These are phyloP conservation scores for Drosophila birchii DNA, from an alignment of 2,888 invertebrate genomes.

Conservation along the genomic window DNA sequence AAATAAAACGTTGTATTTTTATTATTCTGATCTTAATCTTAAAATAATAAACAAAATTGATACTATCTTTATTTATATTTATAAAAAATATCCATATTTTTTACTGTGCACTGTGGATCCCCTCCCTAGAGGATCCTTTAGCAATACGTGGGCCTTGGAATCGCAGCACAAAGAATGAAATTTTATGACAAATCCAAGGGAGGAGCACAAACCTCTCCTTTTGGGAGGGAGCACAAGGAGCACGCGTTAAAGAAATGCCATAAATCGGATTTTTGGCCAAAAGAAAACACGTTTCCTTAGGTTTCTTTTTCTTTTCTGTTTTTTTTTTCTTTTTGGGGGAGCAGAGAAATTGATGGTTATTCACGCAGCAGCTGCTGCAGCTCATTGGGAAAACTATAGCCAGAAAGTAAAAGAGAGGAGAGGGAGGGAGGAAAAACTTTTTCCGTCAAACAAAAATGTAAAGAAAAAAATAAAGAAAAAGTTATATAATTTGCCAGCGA, in stretches of 20 bases:
- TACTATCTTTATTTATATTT: too few relatives aligned
- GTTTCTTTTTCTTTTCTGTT: conserved; percentile 3
- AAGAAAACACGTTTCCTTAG: conserved; percentile 21
- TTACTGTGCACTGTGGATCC: background rate
- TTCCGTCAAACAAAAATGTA: conserved; percentile 52
- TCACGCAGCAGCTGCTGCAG: conserved; percentile 18
- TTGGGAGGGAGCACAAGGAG: background rate
- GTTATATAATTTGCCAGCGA: conserved; percentile 69
- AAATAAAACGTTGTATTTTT: background rate
- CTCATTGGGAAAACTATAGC: conserved; percentile 7
- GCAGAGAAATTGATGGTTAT: conserved; percentile 39
- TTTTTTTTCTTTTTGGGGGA: conserved; percentile 12
- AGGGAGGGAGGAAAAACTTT: conserved; percentile 27
- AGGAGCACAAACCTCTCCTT: background rate
- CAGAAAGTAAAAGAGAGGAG: background rate
- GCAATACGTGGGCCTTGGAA: conserved; percentile 29
- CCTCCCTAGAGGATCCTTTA: conserved; percentile 56
- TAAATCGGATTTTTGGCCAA: conserved; percentile 42
- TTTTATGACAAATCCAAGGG: conserved; percentile 50
- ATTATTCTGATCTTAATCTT: background rate
- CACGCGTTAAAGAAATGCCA: conserved; percentile 60
- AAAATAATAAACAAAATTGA: background rate
- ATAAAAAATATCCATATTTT: background rate
- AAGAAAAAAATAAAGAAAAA: conserved; percentile 25
- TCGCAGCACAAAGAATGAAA: conserved; percentile 20